Percentiles rank a stretch among this genome's conserved stretches.
These are phyloP conservation scores for Deroptyus accipitrinus DNA, from an alignment of 2,113 vertebrate genomes.

Conservation along the genomic window DNA sequence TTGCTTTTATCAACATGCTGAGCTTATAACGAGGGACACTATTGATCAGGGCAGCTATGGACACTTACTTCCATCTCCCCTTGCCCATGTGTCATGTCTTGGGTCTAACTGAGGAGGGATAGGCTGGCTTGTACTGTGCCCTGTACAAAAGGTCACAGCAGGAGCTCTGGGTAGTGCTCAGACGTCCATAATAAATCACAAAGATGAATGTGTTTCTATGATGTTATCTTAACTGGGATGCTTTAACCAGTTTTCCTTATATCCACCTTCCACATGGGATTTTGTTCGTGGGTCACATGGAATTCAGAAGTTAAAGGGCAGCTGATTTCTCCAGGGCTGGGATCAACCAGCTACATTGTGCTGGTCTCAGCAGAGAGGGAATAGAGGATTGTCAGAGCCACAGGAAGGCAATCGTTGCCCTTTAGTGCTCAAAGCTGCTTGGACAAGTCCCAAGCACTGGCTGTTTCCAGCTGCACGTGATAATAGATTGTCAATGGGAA, in stretches of 20 bases:
- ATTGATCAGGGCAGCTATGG: neutral
- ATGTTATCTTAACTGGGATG: neutral
- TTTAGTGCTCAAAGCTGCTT: slow-evolving; percentile 51
- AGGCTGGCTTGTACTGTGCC: neutral
- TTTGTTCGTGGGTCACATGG: neutral
- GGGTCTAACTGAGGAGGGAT: neutral
- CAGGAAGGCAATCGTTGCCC: slow-evolving; percentile 28
- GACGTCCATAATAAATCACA: neutral
- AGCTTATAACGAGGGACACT: neutral
- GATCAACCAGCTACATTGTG: neutral
- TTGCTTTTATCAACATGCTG: neutral
- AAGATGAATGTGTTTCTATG: neutral
- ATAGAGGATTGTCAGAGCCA: neutral
- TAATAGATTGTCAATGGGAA: slow-evolving; percentile 11
- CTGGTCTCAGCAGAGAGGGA: slow-evolving; percentile 31
- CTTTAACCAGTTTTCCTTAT: neutral
- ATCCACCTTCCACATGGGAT: neutral
- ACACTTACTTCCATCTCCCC: neutral
- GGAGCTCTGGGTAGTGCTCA: neutral
- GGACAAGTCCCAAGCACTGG: slow-evolving; percentile 56
- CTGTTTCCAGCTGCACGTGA: slow-evolving; percentile 44
- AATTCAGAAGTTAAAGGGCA: slow-evolving; percentile 5
- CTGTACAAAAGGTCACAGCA: neutral
- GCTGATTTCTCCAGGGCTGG: slow-evolving; percentile 22
- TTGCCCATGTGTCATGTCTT: neutral